Base-by-base conservation (phyloP, 2,888 invertebrate species). In the Drosophila incognita region DNA sequence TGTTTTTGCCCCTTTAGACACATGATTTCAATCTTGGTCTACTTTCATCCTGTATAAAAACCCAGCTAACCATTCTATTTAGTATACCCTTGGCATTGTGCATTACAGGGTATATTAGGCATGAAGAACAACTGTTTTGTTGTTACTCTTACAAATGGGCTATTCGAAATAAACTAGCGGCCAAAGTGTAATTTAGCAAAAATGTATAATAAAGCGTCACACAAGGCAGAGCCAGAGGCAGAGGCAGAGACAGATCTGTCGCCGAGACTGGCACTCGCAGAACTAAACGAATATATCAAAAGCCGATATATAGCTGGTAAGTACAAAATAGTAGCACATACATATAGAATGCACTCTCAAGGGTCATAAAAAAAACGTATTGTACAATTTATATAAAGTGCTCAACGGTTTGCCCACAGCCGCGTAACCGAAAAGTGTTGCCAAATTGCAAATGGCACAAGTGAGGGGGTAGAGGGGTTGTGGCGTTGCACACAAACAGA, bases 101-200 rank as follows among this genome's bases (percentile, higher is more conserved):
- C 15, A 29, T 1, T 46, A 51, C 27, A 65, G 75, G 60, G 75
- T 78, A 78, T 64, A 31, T 40, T 53, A 56, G 51, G 53, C 40
- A 42, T 57, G 31, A 42, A 21, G 49, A 66, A 75, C 65, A 61
- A 67, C 35, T 51, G 57, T 57, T 58, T 60, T 66, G 71, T 62
- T 65, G 48, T 21, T n/a, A 29, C 57, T 31, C 57, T 40, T 64
- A 76, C 79, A 81, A 81, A 79, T 79, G 79, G 66, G 61, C 77
- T 58, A 75, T 78, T 78, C 57, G 71, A 56, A 75, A 85, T 78
- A 85, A 87, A 87, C 87, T 88, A 87, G 81, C 79, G 78, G 69
- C 76, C 84, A 74, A 90, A 90, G 74, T 75, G 90, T 87, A 90
- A 90, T 90, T 90, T 90, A 88, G 87, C 90, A 88, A 84, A 87